Base-by-base conservation (phyloP, 2,113 vertebrate species). In the Sphyrna mokarran region DNA sequence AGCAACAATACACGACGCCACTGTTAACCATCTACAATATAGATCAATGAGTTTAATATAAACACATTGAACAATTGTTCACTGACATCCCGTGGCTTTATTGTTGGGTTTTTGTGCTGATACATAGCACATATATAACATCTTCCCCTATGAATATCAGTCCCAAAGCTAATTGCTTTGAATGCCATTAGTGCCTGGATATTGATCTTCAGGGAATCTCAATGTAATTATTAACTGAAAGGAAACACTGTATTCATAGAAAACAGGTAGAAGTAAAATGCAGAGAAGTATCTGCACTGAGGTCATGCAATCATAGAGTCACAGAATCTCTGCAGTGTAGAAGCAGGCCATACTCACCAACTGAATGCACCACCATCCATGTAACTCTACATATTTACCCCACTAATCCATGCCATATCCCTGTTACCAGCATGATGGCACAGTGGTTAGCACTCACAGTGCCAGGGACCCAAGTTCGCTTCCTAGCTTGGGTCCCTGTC, bases 171-270 rank as follows among this genome's bases (percentile, higher is more conserved):
- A 63, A 91, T 63, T 91, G 58, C 87, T 91, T 91, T 1, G 58
- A 61, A n/a, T 43, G 48, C 37, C 29, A 87, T 54, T 54, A 9
- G 2, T 87, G 85, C 40, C 58, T 63, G 58, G 58, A 14, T 91
- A 5, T 26, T 91, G 29, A 91, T 29, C 16, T 91, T 63, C 58
- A 63, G 33, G 2, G 54, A 91, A 91, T 63, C 58, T 29, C 87
- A 91, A 89, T n/a, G 87, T n/a, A 91, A 61, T 91, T 18, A 91
- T 61, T 91, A 91, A 91, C 54, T 8, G 33, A 91, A 90, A 63
- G 87, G 29, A 91, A 91, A 61, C 58, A 91, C 33, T 91, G 33
- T 63, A 61, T 54, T 63, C 54, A n/a, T 20, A 18, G 5, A 63
- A 91, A 20, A 91, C 54, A 91, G 58, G 26, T 29, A 29, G 26